Evolutionary conservation across 2,797 vertebrate genomes (phyloP).

Genomic region (Pangasius larnaudii): DNA sequence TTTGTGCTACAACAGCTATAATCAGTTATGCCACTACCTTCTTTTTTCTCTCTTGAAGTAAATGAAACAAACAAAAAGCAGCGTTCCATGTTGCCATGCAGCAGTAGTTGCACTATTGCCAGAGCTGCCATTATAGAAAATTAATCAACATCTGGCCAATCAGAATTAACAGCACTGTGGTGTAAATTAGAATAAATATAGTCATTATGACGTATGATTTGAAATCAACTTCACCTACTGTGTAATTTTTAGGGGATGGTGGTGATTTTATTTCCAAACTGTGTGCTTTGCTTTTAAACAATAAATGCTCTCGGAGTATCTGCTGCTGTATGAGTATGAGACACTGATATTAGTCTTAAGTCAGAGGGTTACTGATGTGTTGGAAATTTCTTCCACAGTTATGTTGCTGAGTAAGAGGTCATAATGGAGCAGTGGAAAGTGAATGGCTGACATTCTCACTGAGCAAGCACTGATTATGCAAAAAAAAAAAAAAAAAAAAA

Average conservation of each 20-base stretch:
- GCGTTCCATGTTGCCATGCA: neutral
- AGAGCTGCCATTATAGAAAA: neutral
- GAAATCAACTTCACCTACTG: neutral
- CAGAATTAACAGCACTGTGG: neutral
- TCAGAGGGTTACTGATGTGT: neutral
- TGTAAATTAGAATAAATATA: neutral
- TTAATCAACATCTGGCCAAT: neutral
- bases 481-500: neutral
- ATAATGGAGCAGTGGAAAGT: conserved; percentile 27
- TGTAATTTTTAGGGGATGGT: neutral
- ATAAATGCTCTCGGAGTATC: neutral
- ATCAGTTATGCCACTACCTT: neutral
- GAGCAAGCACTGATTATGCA: conserved; percentile 37
- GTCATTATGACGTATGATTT: neutral
- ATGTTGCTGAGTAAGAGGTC: conserved; percentile 35
- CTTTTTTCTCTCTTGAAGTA: neutral
- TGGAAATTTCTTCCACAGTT: conserved; percentile 1
- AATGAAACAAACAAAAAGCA: neutral
- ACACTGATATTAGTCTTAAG: neutral
- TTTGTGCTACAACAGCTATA: neutral
- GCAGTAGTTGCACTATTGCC: neutral
- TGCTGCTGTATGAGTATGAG: neutral
- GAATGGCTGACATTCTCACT: conserved; percentile 21
- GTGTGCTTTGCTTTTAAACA: neutral
- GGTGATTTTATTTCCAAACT: neutral